Percentiles rank a stretch among this genome's conserved stretches.
These are phyloP conservation scores for Drosophila neutralis DNA, from an alignment of 2,888 invertebrate genomes.

Conservation along the genomic window DNA sequence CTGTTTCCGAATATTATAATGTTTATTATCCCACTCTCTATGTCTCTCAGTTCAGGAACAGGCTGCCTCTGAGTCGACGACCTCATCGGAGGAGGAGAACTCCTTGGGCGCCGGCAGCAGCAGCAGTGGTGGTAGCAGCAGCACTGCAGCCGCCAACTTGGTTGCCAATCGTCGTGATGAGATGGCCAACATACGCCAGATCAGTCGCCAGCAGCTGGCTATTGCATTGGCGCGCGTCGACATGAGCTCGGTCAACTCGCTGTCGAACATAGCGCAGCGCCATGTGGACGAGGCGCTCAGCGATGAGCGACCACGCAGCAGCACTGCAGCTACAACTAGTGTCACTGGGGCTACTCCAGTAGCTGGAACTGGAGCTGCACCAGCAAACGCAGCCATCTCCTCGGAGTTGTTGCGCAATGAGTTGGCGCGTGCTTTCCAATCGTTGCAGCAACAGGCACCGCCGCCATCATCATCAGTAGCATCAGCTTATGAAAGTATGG, in stretches of 20 bases:
- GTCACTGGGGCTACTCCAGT: not conserved
- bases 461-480: not conserved
- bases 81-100: constrained; percentile 84
- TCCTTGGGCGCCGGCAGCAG: constrained; percentile 78
- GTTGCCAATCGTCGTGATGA: constrained; percentile 72
- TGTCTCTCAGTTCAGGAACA: constrained; percentile 77
- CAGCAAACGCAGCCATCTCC: constrained; percentile 86
- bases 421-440: constrained; percentile 63
- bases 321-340: constrained; percentile 13
- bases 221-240: constrained; percentile 83
- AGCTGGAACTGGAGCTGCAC: constrained; percentile 1
- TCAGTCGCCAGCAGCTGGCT: constrained; percentile 83
- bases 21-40: not conserved
- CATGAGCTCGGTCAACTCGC: constrained; percentile 82
- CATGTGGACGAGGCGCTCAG: constrained; percentile 71
- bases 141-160: constrained; percentile 57
- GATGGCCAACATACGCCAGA: constrained; percentile 82
- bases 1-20: not conserved
- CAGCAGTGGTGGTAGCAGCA: constrained; percentile 70
- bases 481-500: constrained; percentile 56
- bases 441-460: constrained; percentile 42
- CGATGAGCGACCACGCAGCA: constrained; percentile 56
- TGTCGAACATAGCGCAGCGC: constrained; percentile 84
- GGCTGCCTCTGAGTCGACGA: constrained; percentile 83
- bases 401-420: constrained; percentile 93